Percentiles rank a stretch among this genome's conserved stretches.
Conservation (phyloP, 2,113 vertebrate species). For the Trematomus loennbergii region DNA sequence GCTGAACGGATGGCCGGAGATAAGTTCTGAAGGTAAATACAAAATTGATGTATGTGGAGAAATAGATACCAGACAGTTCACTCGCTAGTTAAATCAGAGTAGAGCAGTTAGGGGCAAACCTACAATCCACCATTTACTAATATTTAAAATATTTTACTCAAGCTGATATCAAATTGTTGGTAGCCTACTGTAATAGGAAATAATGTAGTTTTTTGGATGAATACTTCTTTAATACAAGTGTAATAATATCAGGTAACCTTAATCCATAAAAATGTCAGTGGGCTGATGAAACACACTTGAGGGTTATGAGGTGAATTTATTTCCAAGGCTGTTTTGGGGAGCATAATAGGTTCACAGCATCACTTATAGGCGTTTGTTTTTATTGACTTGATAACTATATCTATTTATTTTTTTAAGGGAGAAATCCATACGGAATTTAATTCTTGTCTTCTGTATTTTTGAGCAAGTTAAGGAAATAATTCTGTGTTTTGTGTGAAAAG, state of each 20-base stretch:
- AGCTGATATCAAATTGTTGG: not conserved
- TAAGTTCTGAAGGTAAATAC: slow-evolving; percentile 42
- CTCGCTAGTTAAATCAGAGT: not conserved
- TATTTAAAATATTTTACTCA: not conserved
- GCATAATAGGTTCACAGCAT: not conserved
- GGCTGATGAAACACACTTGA: not conserved
- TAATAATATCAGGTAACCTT: not conserved
- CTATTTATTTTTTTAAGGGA: not conserved
- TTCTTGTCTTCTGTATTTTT: not conserved
- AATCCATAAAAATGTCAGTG: slow-evolving; percentile 5
- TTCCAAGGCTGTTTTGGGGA: not conserved
- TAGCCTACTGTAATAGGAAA: not conserved
- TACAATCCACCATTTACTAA: not conserved
- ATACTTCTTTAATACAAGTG: no score
- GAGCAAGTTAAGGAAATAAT: not conserved
- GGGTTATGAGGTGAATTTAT: not conserved
- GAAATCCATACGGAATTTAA: not conserved
- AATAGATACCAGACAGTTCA: slow-evolving; percentile 10
- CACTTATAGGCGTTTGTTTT: not conserved
- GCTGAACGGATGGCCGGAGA: slow-evolving; percentile 43
- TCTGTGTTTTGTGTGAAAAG: not conserved
- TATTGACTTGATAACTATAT: not conserved
- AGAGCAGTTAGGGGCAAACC: not conserved
- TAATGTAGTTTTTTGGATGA: not conserved
- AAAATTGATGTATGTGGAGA: slow-evolving; percentile 33